Evolutionary conservation across 2,113 vertebrate genomes (phyloP).

Genomic region (Thalassarche chlororhynchos): DNA sequence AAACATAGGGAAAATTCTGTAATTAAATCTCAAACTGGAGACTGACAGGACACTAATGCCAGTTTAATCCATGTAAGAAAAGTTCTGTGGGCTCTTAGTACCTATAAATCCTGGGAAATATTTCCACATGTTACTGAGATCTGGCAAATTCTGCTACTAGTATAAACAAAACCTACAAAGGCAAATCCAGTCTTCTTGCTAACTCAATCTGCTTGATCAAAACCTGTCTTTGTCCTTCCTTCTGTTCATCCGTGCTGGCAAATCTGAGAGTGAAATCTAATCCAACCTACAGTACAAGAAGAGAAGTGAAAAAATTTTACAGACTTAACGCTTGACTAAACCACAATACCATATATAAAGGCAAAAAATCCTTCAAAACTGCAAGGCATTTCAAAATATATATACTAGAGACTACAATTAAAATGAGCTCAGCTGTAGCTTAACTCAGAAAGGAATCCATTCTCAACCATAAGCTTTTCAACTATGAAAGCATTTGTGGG

Average conservation of each 20-base stretch:
- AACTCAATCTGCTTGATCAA: slow-evolving; percentile 88
- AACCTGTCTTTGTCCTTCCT: slow-evolving; percentile 90
- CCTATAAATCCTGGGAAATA: neutral
- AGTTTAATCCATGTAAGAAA: neutral
- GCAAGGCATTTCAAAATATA: neutral
- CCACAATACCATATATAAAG: neutral
- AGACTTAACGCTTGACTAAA: neutral
- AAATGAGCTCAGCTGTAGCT: neutral
- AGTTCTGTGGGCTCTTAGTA: neutral
- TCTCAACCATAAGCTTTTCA: neutral
- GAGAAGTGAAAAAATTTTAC: neutral
- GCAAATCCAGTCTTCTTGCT: slow-evolving; percentile 89
- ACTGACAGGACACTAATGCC: neutral
- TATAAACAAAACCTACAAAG: slow-evolving; percentile 82
- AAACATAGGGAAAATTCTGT: neutral
- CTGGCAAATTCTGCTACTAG: neutral
- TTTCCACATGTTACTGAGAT: neutral
- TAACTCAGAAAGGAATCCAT: neutral
- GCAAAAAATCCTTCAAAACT: neutral
- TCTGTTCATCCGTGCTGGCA: slow-evolving; percentile 81
- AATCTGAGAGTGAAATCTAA: slow-evolving; percentile 94
- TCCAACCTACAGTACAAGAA: slow-evolving; percentile 82
- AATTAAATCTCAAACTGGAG: neutral
- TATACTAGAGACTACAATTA: neutral
- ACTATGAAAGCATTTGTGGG: neutral